phyloP scores from a whole-genome alignment of 2,797 vertebrate genomes.

The Lutra lutra region DNA sequence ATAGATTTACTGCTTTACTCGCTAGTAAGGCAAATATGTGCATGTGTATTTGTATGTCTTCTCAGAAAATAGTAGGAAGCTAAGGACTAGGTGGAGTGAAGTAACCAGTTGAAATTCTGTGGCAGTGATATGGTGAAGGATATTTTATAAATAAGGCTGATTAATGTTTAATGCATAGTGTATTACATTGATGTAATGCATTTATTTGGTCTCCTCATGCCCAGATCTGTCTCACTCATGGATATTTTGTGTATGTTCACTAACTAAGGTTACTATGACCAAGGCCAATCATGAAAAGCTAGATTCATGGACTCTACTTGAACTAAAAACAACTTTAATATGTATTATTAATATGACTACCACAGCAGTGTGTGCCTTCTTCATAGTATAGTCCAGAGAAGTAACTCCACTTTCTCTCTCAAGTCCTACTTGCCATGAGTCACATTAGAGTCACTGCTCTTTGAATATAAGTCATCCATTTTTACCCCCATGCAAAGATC shows the following conservation, averaged over 20 bases:
- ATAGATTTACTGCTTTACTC: background rate
- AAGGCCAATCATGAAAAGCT: background rate
- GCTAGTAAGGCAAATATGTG: background rate
- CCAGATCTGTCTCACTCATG: background rate
- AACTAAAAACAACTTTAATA: background rate
- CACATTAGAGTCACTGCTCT: background rate
- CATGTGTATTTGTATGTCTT: background rate
- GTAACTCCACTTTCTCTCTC: background rate
- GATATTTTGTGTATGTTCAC: background rate
- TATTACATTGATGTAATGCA: background rate
- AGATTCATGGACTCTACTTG: background rate
- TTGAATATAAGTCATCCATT: background rate
- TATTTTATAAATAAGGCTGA: background rate
- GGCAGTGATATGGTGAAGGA: background rate
- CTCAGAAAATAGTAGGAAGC: background rate
- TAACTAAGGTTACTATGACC: background rate
- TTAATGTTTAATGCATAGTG: background rate
- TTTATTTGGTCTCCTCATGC: background rate
- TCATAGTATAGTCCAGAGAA: background rate
- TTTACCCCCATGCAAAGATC: background rate
- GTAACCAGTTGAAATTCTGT: background rate
- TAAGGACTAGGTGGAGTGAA: background rate
- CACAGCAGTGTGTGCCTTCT: background rate
- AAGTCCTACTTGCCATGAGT: background rate
- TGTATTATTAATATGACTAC: background rate